Evolutionary conservation across 35 echinoderm and acorn worm species (phyloP), one percentile per base, ranked within the genome.

Genomic region (Apostichopus japonicus): DNA sequence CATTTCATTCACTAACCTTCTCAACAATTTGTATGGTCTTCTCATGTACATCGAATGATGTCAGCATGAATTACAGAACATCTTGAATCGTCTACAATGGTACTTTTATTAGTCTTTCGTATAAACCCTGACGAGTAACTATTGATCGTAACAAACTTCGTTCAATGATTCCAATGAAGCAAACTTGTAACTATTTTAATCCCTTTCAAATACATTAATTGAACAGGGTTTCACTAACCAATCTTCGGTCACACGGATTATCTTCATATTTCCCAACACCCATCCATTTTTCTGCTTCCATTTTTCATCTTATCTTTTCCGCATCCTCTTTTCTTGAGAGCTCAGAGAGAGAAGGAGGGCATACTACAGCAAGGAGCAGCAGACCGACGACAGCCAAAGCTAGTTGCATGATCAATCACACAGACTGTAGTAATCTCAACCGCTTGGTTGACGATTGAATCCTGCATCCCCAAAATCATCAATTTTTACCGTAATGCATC

Each of bases 401-500:
- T 51, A 84, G 56, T 58, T 84, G 54, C 81, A 84, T 89, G 86
- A 89, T 89, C 86, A 67, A 89, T 89, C 86, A 89, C 17, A 54
- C 56, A 89, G 23, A 73, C 86, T 65, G 62, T 59, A 63, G 86
- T 65, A 89, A 73, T 89, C 86, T 72, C 67, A 33, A 72, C 51
- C 62, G 86, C 86, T 89, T 89, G 56, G 86, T 73, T 73, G 86
- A 72, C 23, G 57, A 89, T 89, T 89, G 86, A 89, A 89, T 89
- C 86, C 44, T 65, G 72, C 86, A 89, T 73, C 86, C 86, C 67
- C 86, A 89, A 89, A 89, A 89, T 73, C 86, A 89, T 89, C 86
- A 89, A 89, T 89, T 89, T 89, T 72, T 89, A 59, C 59, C 61
- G 86, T 52, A 72, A 89, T 89, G 86, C 86, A 89, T 89, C 86